phyloP scores from a whole-genome alignment of 2,888 invertebrate genomes.

The Carabus problematicus region DNA sequence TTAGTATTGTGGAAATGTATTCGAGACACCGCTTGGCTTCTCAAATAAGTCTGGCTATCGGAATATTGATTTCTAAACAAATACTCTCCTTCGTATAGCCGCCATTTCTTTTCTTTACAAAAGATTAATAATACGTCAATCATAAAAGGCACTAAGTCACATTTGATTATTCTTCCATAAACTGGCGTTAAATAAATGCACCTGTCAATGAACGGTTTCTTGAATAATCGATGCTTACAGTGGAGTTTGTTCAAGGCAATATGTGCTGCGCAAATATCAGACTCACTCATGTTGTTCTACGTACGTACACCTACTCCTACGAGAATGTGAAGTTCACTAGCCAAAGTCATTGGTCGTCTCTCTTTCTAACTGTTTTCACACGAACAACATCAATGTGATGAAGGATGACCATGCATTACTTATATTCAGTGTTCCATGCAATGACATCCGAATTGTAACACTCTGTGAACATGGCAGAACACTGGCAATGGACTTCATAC shows the following conservation, averaged over 20 bases:
- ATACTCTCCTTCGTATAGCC: background rate
- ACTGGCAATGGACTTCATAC: background rate
- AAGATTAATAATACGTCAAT: slow-evolving; percentile 8
- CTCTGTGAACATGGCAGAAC: background rate
- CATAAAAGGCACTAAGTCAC: background rate
- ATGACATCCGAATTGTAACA: no score
- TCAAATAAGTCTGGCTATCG: no score
- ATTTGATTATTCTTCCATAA: slow-evolving; percentile 10
- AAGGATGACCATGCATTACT: no score
- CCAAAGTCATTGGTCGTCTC: background rate
- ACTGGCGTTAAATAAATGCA: slow-evolving; percentile 2
- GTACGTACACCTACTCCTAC: background rate
- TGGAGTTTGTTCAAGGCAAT: background rate
- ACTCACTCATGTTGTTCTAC: background rate
- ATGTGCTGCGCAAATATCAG: background rate
- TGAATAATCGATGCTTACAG: no score
- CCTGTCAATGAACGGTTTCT: slow-evolving; percentile 1
- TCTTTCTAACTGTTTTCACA: background rate
- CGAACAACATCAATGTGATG: background rate
- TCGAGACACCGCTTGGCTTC: no score
- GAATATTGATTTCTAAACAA: background rate
- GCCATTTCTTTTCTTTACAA: background rate
- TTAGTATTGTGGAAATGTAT: no score
- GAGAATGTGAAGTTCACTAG: background rate
- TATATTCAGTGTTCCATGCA: no score